Conservation (phyloP, 2,888 invertebrate genomes). For the Oasisia sp. region DNA sequence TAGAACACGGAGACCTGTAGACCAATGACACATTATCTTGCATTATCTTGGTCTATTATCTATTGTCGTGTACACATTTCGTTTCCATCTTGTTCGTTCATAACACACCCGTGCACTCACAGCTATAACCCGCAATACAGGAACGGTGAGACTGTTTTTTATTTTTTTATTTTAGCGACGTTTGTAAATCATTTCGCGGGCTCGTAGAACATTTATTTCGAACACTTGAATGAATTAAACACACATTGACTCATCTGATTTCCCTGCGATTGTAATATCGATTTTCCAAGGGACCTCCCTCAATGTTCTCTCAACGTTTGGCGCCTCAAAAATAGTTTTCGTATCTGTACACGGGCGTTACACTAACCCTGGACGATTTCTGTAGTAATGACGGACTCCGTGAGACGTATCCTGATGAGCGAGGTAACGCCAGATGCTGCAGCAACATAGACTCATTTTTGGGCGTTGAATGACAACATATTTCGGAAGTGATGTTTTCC, state of each 20-base stretch:
- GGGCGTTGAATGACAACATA: neutral
- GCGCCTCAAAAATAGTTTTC: neutral
- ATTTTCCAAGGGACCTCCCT: neutral
- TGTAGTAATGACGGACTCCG: neutral
- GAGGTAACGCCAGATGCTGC: neutral
- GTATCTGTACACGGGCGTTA: neutral
- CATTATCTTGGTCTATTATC: too few species aligned
- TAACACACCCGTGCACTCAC: too few species aligned
- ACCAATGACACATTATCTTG: too few species aligned
- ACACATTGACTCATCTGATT: neutral
- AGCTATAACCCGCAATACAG: too few species aligned
- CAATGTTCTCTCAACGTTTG: neutral
- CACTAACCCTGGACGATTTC: neutral
- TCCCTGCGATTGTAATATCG: neutral
- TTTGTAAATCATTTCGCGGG: too few species aligned
- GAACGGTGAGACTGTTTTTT: too few species aligned
- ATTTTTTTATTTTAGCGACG: too few species aligned
- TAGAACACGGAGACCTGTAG: too few species aligned
- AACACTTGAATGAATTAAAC: neutral
- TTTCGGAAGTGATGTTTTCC: neutral
- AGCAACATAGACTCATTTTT: neutral
- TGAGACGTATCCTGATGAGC: neutral
- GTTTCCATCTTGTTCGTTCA: too few species aligned
- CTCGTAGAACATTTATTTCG: too few species aligned
- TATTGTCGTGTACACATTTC: too few species aligned